Base-by-base conservation (phyloP, 1,140 invertebrate species). In the Condylostylus longicornis region DNA sequence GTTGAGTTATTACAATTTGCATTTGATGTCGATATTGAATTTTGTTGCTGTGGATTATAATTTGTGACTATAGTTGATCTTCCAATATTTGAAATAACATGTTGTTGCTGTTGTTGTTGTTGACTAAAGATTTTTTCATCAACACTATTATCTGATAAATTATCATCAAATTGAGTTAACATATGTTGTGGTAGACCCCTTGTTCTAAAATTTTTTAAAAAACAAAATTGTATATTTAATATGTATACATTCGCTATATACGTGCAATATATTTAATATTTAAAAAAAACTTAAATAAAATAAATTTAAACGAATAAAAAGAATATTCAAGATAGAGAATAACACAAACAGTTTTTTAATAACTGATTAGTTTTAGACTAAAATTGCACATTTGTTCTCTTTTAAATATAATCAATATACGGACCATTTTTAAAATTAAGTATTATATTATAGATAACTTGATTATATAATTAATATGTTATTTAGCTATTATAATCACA, bases 131-230 rank as follows among this genome's bases (percentile, higher is more conserved):
- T n/a, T 34, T 23, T 17, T 33, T 9, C 18, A n/a, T 53, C 50
- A 5, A 45, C 49, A 34, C 40, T 53, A n/a, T 43, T 46, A 25
- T 55, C 44, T 4, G 44, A 44, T 27, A 40, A 43, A 13, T 52
- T 42, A 41, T 58, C 54, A 36, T 59, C 56, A 29, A 51, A 48
- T 27, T 41, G 32, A 18, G 45, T 42, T 22, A 52, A 20, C 34
- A 51, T 41, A 39, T 45, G 34, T 33, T 47, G 49, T 12, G 55
- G 47, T 31, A 49, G 36, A 9, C 46, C 53, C 23, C 49, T 48
- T 23, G 35, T 47, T 33, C 53, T 58, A 35, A 15, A 32, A 36
- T 28, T 28, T 17, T 12, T 22, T 22, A 14, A 9, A 17, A 17
- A 25, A 31, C 20, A 3, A 42, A 40, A 18, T 10, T 9, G 15